phyloP scores from a whole-genome alignment of 2,113 vertebrate species.

The Peromyscus polionotus region DNA sequence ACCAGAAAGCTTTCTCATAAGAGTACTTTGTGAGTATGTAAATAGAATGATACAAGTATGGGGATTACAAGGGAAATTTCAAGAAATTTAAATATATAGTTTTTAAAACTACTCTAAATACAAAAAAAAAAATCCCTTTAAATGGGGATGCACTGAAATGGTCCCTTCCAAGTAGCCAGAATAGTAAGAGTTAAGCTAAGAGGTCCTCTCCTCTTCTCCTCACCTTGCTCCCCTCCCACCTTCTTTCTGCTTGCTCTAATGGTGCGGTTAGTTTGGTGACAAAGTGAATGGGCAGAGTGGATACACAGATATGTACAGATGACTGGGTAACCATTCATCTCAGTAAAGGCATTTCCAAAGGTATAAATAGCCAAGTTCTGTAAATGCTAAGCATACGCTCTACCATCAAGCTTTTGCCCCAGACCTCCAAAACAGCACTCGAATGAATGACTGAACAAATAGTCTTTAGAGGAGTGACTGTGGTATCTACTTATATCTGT shows the following conservation, averaged over 20 bases:
- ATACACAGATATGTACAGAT: background rate
- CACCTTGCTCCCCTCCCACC: accelerated
- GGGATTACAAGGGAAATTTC: background rate
- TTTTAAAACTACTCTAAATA: background rate
- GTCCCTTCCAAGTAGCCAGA: background rate
- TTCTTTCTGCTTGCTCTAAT: background rate
- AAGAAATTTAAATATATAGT: background rate
- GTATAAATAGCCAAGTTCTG: background rate
- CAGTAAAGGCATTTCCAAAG: background rate
- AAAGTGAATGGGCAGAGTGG: background rate
- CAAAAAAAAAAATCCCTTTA: conserved; percentile 31
- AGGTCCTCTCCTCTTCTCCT: no score
- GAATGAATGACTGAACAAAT: background rate
- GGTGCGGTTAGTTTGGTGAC: background rate
- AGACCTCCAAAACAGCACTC: background rate
- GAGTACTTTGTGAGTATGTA: background rate
- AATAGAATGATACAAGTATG: background rate
- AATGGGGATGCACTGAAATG: background rate
- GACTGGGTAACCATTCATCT: background rate
- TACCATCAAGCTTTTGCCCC: background rate
- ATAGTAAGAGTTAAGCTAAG: background rate
- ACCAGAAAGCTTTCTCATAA: background rate
- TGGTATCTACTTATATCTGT: background rate
- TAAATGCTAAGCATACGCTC: background rate
- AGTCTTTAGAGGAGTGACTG: background rate